Conservation (phyloP, 2,888 invertebrate species). For the Rotaria magnacalcarata region DNA sequence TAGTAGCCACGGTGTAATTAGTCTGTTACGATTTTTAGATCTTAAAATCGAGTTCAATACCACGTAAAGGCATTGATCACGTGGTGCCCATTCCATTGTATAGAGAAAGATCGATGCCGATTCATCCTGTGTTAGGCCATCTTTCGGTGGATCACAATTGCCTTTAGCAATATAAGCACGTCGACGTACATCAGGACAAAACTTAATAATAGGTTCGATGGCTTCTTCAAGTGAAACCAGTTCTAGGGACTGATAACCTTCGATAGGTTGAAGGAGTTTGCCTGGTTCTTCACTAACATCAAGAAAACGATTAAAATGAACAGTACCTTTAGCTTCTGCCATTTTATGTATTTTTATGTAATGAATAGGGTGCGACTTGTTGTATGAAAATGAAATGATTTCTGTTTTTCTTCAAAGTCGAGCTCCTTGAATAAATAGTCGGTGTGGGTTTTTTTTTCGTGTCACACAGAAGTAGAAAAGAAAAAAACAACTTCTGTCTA, state of each 20-base stretch:
- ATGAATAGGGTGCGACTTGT: no score
- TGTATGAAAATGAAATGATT: no score
- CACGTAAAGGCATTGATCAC: background rate
- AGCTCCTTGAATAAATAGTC: no score
- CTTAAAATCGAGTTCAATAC: background rate
- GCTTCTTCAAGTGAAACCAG: background rate
- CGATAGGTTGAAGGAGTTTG: background rate
- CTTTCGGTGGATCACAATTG: background rate
- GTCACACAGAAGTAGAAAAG: no score
- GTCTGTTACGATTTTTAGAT: background rate
- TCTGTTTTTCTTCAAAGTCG: no score
- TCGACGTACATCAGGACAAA: background rate
- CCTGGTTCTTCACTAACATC: background rate
- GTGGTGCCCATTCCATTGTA: background rate
- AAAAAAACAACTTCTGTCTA: no score
- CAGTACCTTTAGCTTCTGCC: no score
- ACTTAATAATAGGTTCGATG: background rate
- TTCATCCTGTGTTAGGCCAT: background rate
- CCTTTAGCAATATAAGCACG: background rate
- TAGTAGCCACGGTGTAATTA: background rate
- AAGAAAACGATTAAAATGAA: background rate
- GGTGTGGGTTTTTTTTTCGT: no score
- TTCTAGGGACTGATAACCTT: background rate
- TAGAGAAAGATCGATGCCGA: background rate
- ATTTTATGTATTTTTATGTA: no score